phyloP scores from a whole-genome alignment of 2,113 vertebrate genomes.

The Rhea pennata region DNA sequence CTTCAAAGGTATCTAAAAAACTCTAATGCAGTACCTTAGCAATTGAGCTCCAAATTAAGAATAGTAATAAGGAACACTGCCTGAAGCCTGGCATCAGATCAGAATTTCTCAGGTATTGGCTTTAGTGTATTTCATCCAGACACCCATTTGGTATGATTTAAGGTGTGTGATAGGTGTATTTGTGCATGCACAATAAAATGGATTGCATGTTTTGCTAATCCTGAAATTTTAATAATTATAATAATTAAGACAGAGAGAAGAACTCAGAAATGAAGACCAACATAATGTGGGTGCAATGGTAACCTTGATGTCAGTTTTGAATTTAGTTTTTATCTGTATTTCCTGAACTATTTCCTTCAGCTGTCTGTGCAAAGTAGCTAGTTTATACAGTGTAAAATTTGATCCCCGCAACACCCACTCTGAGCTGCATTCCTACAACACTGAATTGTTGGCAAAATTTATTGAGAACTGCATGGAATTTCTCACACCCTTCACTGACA shows the following conservation, averaged over 20 bases:
- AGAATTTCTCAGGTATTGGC: background rate
- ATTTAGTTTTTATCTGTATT: too few species aligned
- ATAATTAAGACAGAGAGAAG: background rate
- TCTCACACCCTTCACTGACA: background rate
- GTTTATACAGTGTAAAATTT: background rate
- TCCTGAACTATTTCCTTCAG: background rate
- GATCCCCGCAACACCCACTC: background rate
- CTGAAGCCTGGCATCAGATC: background rate
- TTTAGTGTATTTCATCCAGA: background rate
- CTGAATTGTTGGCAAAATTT: background rate
- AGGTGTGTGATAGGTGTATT: background rate
- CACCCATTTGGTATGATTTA: background rate
- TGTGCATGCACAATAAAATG: background rate
- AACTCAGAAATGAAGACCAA: background rate
- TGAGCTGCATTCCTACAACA: background rate
- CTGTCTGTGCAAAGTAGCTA: background rate
- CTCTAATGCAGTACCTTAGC: background rate
- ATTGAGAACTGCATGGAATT: background rate
- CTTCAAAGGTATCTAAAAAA: background rate
- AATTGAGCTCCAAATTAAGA: slow-evolving; percentile 1
- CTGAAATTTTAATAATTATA: background rate
- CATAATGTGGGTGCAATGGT: background rate
- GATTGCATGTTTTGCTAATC: background rate
- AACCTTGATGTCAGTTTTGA: background rate
- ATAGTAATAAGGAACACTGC: background rate